A percentile compares a stretch with the other conserved stretches of the same genome.
phyloP scores from a whole-genome alignment of 2,888 invertebrate species.

The Pseudococcus viburni region DNA sequence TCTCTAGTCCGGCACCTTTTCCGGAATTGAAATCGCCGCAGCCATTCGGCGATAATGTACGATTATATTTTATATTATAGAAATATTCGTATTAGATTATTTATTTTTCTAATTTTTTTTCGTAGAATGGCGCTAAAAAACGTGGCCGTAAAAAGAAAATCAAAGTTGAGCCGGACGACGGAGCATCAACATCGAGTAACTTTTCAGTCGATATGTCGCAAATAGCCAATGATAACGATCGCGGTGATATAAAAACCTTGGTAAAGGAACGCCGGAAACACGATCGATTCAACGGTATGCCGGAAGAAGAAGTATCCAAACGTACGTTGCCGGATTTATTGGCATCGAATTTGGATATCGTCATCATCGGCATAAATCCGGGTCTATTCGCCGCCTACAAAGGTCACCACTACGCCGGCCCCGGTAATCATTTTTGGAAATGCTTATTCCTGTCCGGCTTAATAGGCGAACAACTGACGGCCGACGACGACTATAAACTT shows the following conservation, averaged over 20 bases:
- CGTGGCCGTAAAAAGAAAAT: slow-evolving; percentile 89
- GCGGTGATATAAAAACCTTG: slow-evolving; percentile 67
- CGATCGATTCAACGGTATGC: slow-evolving; percentile 95
- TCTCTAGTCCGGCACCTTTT: slow-evolving; percentile 61
- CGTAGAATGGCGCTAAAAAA: slow-evolving; percentile 76
- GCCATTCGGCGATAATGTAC: slow-evolving; percentile 59
- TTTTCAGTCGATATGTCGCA: slow-evolving; percentile 64
- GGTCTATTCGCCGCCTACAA: slow-evolving; percentile 97
- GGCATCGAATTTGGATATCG: slow-evolving; percentile 93
- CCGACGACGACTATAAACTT: slow-evolving; percentile 95
- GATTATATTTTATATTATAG: not conserved
- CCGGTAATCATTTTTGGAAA: slow-evolving; percentile 99
- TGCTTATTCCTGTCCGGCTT: slow-evolving; percentile 94
- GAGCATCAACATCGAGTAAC: slow-evolving; percentile 46
- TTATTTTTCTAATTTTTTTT: not conserved
- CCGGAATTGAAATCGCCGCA: slow-evolving; percentile 63
- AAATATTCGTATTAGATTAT: not conserved
- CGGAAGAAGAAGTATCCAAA: slow-evolving; percentile 95
- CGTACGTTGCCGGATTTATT: slow-evolving; percentile 95
- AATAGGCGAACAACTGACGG: slow-evolving; percentile 94
- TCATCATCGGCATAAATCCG: slow-evolving; percentile 98
- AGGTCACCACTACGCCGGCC: slow-evolving; percentile 98
- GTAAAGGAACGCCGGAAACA: slow-evolving; percentile 92
- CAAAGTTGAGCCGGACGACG: slow-evolving; percentile 71
- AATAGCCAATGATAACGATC: slow-evolving; percentile 55